Evolutionary conservation across 2,888 invertebrate species (phyloP).

Genomic region (Labia minor): DNA sequence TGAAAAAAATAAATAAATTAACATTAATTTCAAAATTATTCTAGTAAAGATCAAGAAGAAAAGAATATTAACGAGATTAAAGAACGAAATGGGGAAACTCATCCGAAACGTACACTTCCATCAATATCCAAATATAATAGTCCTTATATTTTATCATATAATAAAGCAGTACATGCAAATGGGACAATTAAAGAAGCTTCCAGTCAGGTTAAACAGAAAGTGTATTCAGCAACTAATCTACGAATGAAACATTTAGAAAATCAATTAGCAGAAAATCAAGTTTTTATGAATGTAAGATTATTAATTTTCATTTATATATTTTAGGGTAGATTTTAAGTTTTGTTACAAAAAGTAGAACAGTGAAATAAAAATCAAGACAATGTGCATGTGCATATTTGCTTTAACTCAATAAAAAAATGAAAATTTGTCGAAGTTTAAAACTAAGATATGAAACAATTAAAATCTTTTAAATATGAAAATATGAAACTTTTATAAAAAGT

Average conservation of each 20-base stretch:
- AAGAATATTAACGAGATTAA: neutral
- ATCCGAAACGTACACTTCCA: neutral
- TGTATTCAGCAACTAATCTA: conserved; percentile 64
- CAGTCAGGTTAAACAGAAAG: conserved; percentile 46
- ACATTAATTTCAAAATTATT: neutral
- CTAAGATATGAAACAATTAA: too few relatives aligned
- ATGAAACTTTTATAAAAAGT: too few relatives aligned
- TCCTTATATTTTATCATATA: neutral
- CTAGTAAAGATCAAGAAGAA: neutral
- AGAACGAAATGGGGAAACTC: neutral
- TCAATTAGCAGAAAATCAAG: conserved; percentile 67
- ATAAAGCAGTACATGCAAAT: neutral
- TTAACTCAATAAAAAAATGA: too few relatives aligned
- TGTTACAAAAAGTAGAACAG: too few relatives aligned
- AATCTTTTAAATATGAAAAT: too few relatives aligned
- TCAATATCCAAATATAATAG: neutral
- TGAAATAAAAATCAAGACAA: too few relatives aligned
- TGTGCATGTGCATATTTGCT: too few relatives aligned
- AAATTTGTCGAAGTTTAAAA: too few relatives aligned
- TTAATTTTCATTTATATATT: too few relatives aligned
- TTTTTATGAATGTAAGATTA: conserved; percentile 57
- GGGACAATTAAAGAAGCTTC: neutral
- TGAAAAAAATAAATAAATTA: neutral
- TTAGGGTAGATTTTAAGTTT: too few relatives aligned
- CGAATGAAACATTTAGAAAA: conserved; percentile 67